phyloP scores from a whole-genome alignment of 2,113 vertebrate genomes.

The Oryzias javanicus region DNA sequence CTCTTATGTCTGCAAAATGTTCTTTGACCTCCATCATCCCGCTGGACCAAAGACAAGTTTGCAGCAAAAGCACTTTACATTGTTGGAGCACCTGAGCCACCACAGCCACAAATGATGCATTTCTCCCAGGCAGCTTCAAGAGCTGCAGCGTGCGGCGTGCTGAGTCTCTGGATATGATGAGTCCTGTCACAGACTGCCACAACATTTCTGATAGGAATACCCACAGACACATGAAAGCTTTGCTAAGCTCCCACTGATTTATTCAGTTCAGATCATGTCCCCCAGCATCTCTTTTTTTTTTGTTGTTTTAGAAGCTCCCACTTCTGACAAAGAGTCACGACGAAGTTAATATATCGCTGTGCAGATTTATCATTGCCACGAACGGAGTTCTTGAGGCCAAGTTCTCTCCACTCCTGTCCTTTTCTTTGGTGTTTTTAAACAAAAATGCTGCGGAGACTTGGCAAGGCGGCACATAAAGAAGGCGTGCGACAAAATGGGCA shows the following conservation, averaged over 20 bases:
- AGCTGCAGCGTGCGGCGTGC: conserved; percentile 1
- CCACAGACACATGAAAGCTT: conserved; percentile 8
- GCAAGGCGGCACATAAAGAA: conserved; percentile 37
- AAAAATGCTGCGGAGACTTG: conserved; percentile 34
- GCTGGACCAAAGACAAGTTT: conserved; percentile 10
- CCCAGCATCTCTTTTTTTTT: conserved; percentile 33
- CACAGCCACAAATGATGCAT: background rate
- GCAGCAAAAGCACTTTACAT: background rate
- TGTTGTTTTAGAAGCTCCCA: conserved; percentile 46
- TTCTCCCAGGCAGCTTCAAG: background rate
- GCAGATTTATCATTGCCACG: conserved; percentile 45
- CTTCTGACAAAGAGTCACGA: conserved; percentile 52
- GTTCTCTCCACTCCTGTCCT: conserved; percentile 34
- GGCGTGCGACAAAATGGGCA: conserved; percentile 66
- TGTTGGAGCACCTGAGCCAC: background rate
- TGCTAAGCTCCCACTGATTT: conserved; percentile 14
- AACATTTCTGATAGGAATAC: conserved; percentile 1
- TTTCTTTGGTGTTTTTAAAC: conserved; percentile 50
- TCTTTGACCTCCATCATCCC: background rate
- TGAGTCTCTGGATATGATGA: conserved; percentile 2
- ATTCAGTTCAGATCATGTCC: conserved; percentile 34
- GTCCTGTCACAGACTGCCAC: background rate
- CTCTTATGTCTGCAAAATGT: background rate
- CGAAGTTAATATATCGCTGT: conserved; percentile 54
- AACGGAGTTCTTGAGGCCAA: conserved; percentile 53